These are phyloP conservation scores for Unio delphinus DNA, from an alignment of 2,888 invertebrate species.

Conservation along the genomic window DNA sequence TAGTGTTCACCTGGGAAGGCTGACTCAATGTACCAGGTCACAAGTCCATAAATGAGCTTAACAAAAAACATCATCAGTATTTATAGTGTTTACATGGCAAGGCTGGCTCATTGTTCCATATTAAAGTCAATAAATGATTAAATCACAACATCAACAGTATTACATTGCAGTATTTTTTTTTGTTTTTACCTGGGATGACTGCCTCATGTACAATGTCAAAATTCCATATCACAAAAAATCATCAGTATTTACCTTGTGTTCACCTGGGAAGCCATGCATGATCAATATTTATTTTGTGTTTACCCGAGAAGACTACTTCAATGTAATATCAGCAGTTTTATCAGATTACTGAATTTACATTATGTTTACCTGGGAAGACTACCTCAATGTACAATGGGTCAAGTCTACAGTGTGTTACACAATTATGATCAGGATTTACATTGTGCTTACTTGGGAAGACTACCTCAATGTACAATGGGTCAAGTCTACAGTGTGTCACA, in stretches of 20 bases:
- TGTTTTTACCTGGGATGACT: not conserved
- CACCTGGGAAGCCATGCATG: too few species aligned
- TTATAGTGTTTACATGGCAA: too few species aligned
- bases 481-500: not conserved
- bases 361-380: constrained; percentile 75
- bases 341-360: not conserved
- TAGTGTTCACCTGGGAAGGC: not conserved
- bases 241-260: too few species aligned
- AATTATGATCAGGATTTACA: constrained; percentile 78
- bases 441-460: too few species aligned
- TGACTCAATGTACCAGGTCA: too few species aligned
- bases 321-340: too few species aligned
- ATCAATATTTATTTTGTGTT: too few species aligned
- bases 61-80: not conserved
- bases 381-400: constrained; percentile 78
- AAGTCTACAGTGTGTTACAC: constrained; percentile 77
- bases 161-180: constrained; percentile 65
- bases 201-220: constrained; percentile 4
- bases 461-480: not conserved
- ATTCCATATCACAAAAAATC: not conserved
- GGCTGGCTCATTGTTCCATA: too few species aligned
- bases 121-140: too few species aligned
- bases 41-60: too few species aligned
- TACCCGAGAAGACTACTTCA: too few species aligned
- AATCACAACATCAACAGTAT: constrained; percentile 78